Base-by-base conservation (phyloP, 2,797 vertebrate genomes). In the Lophura swinhoii region DNA sequence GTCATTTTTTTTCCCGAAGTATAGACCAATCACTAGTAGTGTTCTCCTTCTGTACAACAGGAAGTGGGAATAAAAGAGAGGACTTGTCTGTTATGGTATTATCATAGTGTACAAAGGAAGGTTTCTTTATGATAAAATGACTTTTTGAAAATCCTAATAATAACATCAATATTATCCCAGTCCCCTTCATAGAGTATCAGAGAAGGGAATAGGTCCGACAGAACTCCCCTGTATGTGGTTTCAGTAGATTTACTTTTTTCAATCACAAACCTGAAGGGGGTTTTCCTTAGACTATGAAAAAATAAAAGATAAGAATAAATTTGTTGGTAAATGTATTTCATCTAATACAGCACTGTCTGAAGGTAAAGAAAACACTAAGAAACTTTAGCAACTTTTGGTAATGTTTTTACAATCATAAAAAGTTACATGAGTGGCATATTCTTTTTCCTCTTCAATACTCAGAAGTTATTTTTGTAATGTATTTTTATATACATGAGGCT, bases 61-160 rank as follows among this genome's bases (percentile, higher is more conserved):
- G 29, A 24, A 64, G 28, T 14, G 28, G 4, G 10, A 21, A 39
- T 59, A 49, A 33, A 43, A 33, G 14, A 33, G 12, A 76, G 20
- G 5, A 73, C 37, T 77, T 72, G 8, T 13, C 16, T 82, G 37
- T 77, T 56, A 22, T 88, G 49, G 22, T 84, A 84, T 6, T 68
- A 26, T 39, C 89, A 46, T 16, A 67, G 7, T 37, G 9, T 14
- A 72, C 6, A 23, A 71, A 63, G 75, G 8, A 84, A 58, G 3
- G 72, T 90, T 89, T 11, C 21, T 39, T 83, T 90, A 51, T 18
- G 21, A 56, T 33, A 77, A 93, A 91, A 76, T 56, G 28, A 39
- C 46, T 77, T 92, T 90, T 85, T 89, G 23, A 2, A 94, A 90
- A 87, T 68, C 51, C 55, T 80, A 92, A 4, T 5, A 80, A 43